Evolutionary conservation across 2,888 invertebrate genomes (phyloP), one percentile per base, ranked within the genome.

Genomic region (Phymatocera aterrima): DNA sequence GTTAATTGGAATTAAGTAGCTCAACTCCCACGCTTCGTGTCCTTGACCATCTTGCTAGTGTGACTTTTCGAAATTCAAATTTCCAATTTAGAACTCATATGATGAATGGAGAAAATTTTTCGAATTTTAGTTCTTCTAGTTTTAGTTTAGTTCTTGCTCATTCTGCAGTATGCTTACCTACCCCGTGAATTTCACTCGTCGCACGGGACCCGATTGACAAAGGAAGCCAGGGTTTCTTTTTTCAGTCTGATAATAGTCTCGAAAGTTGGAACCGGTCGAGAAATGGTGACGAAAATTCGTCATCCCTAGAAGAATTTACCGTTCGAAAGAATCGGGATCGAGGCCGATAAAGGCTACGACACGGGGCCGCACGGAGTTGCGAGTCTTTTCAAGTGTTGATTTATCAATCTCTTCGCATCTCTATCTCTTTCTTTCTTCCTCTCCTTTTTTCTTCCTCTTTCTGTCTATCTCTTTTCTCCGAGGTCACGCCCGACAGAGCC

Each of bases 1-100:
- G 72, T 72, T 48, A 72, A 72, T 72, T 72, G 48, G 72, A 72
- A 72, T 72, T 72, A 51, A 51, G 72, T 72, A 72, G 72, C 72
- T 72, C 72, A 72, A 72, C 48, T 72, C 72, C 72, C 72, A 51
- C 72, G 72, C 31, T 1, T 31, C n/a, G 21, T 43, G 34, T 15
- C 24, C 51, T 72, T 31, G 12, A 8, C 15, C 15, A 24, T 48
- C 72, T 24, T 21, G n/a, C 5, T 18, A n/a, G n/a, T n/a, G n/a
- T n/a, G n/a, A n/a, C n/a, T 31, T 51, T 51, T n/a, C 21, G 18
- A 24, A 46, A 24, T n/a, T 37, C 18, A 10, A 18, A 8, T 37
- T 34, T 0, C 8, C 18, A 37, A 5, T 37, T 34, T 10, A 10
- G 37, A 34, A n/a, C n/a, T n/a, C n/a, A n/a, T n/a, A n/a, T n/a